These are phyloP conservation scores for Loris lydekkerianus DNA, from an alignment of 2,797 vertebrate genomes.

Conservation along the genomic window DNA sequence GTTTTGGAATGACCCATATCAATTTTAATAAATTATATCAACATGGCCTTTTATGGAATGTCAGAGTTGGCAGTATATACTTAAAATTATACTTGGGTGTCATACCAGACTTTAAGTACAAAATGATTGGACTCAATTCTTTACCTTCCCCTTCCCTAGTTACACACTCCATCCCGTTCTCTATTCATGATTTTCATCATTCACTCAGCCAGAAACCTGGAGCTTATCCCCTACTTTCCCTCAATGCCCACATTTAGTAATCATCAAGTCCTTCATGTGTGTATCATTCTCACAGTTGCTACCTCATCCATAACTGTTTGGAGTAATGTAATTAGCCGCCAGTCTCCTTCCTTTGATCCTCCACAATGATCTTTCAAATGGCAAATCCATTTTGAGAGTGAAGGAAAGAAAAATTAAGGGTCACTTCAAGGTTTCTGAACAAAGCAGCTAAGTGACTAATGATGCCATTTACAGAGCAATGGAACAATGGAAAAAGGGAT, in stretches of 20 bases:
- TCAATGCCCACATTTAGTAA: background rate
- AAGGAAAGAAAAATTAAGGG: background rate
- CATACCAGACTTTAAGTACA: background rate
- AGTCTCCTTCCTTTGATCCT: background rate
- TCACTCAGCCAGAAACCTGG: background rate
- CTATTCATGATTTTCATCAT: background rate
- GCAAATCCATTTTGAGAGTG: background rate
- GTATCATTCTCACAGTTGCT: background rate
- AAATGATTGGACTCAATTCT: background rate
- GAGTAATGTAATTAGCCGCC: background rate
- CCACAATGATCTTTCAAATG: background rate
- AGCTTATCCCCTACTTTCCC: background rate
- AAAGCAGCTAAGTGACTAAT: background rate
- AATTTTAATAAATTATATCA: background rate
- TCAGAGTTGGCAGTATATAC: background rate
- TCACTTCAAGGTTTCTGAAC: background rate
- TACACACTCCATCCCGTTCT: background rate
- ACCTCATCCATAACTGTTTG: background rate
- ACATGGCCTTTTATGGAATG: background rate
- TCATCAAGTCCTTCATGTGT: background rate
- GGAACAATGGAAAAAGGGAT: background rate
- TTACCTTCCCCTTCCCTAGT: background rate
- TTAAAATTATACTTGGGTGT: constrained; percentile 8
- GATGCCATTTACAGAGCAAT: background rate
- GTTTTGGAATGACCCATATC: background rate